These are phyloP conservation scores for Eudyptes chrysolophus DNA, from an alignment of 2,113 vertebrate genomes.

Conservation along the genomic window DNA sequence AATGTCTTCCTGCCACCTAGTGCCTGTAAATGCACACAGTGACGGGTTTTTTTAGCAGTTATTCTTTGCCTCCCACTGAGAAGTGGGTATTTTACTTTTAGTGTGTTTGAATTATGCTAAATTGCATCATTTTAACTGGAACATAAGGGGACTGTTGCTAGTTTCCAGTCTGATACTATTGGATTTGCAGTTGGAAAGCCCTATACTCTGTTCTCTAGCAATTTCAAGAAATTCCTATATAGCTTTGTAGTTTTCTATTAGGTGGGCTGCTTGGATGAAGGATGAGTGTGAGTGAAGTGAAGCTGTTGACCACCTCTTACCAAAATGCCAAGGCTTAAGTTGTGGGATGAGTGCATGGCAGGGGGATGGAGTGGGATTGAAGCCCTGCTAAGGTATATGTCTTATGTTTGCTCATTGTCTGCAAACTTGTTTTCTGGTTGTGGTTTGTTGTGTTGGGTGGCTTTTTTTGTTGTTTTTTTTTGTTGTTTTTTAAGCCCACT, in stretches of 20 bases:
- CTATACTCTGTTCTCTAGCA: neutral
- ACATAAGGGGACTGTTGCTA: neutral
- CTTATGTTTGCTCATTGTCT: neutral
- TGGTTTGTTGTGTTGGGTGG: neutral
- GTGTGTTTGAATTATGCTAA: neutral
- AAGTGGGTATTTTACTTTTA: neutral
- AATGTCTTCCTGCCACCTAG: neutral
- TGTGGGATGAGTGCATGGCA: neutral
- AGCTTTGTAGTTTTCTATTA: neutral
- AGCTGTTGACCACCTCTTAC: neutral
- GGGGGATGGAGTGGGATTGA: neutral
- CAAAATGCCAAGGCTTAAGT: neutral
- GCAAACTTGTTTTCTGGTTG: neutral
- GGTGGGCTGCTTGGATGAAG: neutral
- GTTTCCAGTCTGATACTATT: neutral
- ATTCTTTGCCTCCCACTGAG: neutral
- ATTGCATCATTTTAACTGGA: neutral
- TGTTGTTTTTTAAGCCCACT: constrained; percentile 39
- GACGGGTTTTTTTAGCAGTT: neutral
- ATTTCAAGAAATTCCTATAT: neutral
- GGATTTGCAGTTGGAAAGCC: neutral
- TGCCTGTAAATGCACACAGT: neutral
- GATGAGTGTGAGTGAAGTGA: neutral
- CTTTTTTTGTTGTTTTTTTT: neutral
- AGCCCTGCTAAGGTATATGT: neutral